A percentile compares a stretch with the other conserved stretches of the same genome.
phyloP scores from a whole-genome alignment of 2,888 invertebrate genomes.

The Andrena fulva region DNA sequence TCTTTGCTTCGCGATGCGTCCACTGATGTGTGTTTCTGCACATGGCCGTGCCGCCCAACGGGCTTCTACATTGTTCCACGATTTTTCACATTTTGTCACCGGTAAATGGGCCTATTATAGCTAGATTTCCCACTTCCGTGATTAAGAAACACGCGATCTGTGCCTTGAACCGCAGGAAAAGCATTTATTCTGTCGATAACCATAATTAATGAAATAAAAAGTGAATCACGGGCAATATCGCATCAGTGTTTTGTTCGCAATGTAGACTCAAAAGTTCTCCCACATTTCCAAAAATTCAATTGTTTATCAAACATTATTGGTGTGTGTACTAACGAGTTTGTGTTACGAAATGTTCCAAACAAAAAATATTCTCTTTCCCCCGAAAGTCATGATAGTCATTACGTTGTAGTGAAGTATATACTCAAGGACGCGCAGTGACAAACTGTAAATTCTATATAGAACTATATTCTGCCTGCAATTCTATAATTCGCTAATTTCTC shows the following conservation, averaged over 20 bases:
- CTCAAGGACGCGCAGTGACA: slow-evolving; percentile 77
- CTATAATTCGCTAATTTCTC: not conserved
- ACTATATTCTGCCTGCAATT: slow-evolving; percentile 16
- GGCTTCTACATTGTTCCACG: slow-evolving; percentile 76
- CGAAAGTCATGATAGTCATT: slow-evolving; percentile 36
- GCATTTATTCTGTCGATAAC: slow-evolving; percentile 37
- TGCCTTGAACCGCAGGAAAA: slow-evolving; percentile 22
- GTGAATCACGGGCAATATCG: slow-evolving; percentile 43
- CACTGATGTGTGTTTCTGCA: slow-evolving; percentile 83
- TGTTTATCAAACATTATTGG: not conserved
- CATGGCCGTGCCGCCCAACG: slow-evolving; percentile 81
- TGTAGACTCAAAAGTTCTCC: slow-evolving; percentile 35
- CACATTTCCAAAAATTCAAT: slow-evolving; percentile 1
- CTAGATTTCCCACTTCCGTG: slow-evolving; percentile 42
- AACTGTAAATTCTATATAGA: slow-evolving; percentile 58
- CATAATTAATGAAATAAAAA: slow-evolving; percentile 34
- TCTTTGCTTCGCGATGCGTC: slow-evolving; percentile 80
- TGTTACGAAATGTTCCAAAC: not conserved
- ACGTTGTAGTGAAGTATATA: slow-evolving; percentile 37
- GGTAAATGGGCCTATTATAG: slow-evolving; percentile 75
- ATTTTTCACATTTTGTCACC: slow-evolving; percentile 71
- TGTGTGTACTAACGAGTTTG: not conserved
- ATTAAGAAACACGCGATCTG: slow-evolving; percentile 32
- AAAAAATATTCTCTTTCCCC: not conserved
- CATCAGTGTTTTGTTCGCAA: slow-evolving; percentile 52